These are phyloP conservation scores for Riparia riparia DNA, from an alignment of 2,113 vertebrate species.

Conservation along the genomic window DNA sequence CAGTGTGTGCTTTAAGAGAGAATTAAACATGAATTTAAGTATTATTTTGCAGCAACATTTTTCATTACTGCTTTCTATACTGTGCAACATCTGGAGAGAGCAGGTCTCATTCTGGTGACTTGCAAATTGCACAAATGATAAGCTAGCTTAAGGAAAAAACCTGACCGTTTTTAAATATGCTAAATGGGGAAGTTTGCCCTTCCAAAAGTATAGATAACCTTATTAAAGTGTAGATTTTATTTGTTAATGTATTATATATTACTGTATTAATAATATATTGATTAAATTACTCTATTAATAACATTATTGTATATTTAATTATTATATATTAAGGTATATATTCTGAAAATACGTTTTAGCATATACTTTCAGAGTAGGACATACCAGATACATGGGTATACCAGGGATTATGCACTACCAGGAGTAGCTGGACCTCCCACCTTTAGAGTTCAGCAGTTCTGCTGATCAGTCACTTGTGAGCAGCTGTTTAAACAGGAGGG, in stretches of 20 bases:
- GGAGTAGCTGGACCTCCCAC: not conserved
- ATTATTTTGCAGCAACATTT: not conserved
- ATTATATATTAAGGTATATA: not conserved
- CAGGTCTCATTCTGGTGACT: not conserved
- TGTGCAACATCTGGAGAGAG: not conserved
- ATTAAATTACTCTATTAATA: not conserved
- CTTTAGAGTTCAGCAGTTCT: not conserved
- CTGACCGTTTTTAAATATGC: not conserved
- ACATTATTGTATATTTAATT: not conserved
- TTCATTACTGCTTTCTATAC: not conserved
- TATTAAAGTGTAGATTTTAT: not conserved
- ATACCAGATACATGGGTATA: not conserved
- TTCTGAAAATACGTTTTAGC: not conserved
- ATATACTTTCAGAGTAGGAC: not conserved
- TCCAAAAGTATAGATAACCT: not conserved
- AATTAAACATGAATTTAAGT: not conserved
- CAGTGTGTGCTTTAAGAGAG: not conserved
- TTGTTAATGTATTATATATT: not conserved
- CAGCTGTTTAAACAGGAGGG: not conserved
- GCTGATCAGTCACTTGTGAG: not conserved
- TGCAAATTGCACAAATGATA: not conserved
- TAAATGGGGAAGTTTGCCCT: not conserved
- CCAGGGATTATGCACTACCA: not conserved
- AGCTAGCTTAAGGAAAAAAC: not conserved
- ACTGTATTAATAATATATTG: not conserved